phyloP scores from a whole-genome alignment of 2,113 vertebrate genomes.

The Tachysurus fulvidraco region DNA sequence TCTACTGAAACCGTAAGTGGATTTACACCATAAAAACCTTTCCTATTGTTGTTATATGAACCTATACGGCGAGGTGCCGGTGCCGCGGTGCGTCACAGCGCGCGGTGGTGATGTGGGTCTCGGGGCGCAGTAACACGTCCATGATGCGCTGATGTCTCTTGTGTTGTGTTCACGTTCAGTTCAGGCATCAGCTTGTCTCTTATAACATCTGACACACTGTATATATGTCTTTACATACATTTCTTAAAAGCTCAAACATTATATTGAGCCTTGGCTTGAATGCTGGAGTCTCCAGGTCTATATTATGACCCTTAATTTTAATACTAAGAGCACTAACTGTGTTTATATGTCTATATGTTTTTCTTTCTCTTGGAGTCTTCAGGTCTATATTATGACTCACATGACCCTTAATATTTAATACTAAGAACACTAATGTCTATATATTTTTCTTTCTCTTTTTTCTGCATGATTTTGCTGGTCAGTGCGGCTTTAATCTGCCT shows the following conservation, averaged over 20 bases:
- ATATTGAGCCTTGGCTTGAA: not conserved
- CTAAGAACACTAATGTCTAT: not conserved
- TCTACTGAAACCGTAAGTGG: slow-evolving; percentile 49
- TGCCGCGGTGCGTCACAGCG: too few species aligned
- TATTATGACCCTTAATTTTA: not conserved
- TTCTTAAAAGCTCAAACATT: not conserved
- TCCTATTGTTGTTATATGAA: not conserved
- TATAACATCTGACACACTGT: too few species aligned
- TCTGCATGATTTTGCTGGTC: not conserved
- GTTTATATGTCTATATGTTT: too few species aligned
- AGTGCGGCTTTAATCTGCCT: not conserved
- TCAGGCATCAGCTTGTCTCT: not conserved
- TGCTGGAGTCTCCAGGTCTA: too few species aligned
- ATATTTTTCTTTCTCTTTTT: not conserved
- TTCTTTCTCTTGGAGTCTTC: too few species aligned
- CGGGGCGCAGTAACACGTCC: not conserved
- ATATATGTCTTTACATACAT: too few species aligned
- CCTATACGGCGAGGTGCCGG: too few species aligned
- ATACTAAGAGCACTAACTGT: not conserved
- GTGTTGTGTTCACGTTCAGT: not conserved
- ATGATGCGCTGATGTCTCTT: not conserved
- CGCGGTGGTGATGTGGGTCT: not conserved
- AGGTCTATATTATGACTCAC: too few species aligned
- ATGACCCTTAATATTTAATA: not conserved
- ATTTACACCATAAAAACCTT: not conserved